Evolutionary conservation across 2,888 invertebrate species (phyloP), one percentile per base, ranked within the genome.

Genomic region (Ormia ochracea): DNA sequence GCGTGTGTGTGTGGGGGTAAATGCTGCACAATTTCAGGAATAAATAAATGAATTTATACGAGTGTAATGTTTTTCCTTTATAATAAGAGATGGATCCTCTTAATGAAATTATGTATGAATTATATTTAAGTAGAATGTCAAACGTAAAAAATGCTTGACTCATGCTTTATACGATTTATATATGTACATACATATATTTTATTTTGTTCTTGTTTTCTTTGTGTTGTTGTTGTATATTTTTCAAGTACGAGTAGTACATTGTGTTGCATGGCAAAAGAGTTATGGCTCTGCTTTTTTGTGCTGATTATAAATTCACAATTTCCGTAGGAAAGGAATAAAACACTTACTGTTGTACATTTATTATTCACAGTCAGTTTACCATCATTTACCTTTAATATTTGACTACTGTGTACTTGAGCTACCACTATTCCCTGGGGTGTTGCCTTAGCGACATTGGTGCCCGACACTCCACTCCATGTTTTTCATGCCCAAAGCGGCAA

Each of bases 21-120:
- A 50, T 21, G 19, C 17, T 52, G 61, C 26, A 54, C 33, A 12
- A 52, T 52, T 41, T 50, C 17, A 23, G 48, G 28, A 38, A 58
- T 48, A n/a, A 50, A 43, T 38, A 19, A 69, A 69, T 48, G 45
- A 41, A 28, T 38, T 38, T 56, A 28, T 21, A 61, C 7, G 61
- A 61, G 31, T 23, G 33, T 19, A 48, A 38, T 36, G 50, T 23
- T 41, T 45, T 6, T 23, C 5, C 19, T 74, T 74, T 41, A 17
- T 36, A 28, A 31, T n/a, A 43, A 59, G 59, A 70, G 59, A 61
- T 61, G 72, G 61, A 72, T 72, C 68, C 80, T 76, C 68, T 63
- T 80, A 80, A 80, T 80, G 68, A 80, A 80, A 80, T 80, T 76
- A 80, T 76, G 52, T 68, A 56, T 74, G 66, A 74, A 74, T 76